phyloP scores from a whole-genome alignment of 2,113 vertebrate species.

The Galemys pyrenaicus region DNA sequence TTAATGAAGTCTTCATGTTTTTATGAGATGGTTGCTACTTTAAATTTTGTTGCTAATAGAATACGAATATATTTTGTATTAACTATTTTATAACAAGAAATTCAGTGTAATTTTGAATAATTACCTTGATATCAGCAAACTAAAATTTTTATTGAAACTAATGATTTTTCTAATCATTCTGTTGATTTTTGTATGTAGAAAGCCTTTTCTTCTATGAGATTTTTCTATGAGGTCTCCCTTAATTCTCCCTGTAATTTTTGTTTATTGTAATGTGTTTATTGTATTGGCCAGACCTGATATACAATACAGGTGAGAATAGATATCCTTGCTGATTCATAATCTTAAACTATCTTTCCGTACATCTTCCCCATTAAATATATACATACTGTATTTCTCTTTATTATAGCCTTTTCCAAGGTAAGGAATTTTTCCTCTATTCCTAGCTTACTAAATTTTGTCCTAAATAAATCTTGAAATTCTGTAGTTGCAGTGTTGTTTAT shows the following conservation, averaged over 20 bases:
- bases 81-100: neutral
- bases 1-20: neutral
- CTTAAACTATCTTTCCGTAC: neutral
- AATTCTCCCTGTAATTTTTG: neutral
- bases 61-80: neutral
- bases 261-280: neutral
- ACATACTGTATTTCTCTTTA: neutral
- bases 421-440: neutral
- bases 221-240: neutral
- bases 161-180: slow-evolving; percentile 6
- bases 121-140: neutral
- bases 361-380: neutral
- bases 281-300: neutral
- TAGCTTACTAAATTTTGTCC: neutral
- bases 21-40: neutral
- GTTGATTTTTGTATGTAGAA: neutral
- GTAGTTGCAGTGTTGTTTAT: neutral
- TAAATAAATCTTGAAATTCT: neutral
- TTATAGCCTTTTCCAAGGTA: neutral
- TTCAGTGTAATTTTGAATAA: neutral
- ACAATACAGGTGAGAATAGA: neutral
- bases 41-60: neutral
- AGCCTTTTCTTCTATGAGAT: no score
- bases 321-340: neutral
- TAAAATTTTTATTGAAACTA: neutral